Evolutionary conservation across 2,797 vertebrate genomes (phyloP).

Genomic region (Octomys mimax): DNA sequence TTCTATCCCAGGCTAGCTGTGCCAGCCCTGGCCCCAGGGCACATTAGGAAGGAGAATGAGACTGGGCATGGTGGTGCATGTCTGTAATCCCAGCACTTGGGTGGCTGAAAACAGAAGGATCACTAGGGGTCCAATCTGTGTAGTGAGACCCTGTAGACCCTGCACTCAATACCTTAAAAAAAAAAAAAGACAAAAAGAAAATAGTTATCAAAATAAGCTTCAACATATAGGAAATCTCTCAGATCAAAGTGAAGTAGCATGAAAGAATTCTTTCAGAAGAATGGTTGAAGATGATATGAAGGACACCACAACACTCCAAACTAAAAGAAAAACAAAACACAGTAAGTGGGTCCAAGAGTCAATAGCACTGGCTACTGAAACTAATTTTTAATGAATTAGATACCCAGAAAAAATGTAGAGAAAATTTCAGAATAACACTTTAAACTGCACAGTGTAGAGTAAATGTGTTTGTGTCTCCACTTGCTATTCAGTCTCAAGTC

Average conservation of each 20-base stretch:
- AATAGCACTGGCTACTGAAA: not conserved
- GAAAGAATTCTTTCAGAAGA: not conserved
- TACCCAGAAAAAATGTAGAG: not conserved
- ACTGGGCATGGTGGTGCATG: too few species aligned
- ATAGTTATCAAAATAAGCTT: constrained; percentile 9
- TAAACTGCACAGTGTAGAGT: not conserved
- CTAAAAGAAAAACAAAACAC: not conserved
- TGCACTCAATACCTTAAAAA: too few species aligned
- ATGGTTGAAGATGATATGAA: not conserved
- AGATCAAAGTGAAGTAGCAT: not conserved
- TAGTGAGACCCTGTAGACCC: too few species aligned
- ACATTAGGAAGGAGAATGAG: too few species aligned
- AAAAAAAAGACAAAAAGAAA: too few species aligned
- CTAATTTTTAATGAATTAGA: not conserved
- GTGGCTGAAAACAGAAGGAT: too few species aligned
- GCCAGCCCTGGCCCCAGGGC: too few species aligned
- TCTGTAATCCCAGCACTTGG: too few species aligned
- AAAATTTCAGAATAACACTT: not conserved
- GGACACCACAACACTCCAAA: not conserved
- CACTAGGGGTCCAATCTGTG: too few species aligned
- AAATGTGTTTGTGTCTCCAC: not conserved
- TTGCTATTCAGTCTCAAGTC: not conserved
- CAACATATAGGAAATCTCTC: not conserved
- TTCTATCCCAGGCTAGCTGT: too few species aligned
- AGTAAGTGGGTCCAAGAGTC: not conserved